These are phyloP conservation scores for Rhopalosiphum nymphaeae DNA, from an alignment of 2,888 invertebrate genomes.

Conservation along the genomic window DNA sequence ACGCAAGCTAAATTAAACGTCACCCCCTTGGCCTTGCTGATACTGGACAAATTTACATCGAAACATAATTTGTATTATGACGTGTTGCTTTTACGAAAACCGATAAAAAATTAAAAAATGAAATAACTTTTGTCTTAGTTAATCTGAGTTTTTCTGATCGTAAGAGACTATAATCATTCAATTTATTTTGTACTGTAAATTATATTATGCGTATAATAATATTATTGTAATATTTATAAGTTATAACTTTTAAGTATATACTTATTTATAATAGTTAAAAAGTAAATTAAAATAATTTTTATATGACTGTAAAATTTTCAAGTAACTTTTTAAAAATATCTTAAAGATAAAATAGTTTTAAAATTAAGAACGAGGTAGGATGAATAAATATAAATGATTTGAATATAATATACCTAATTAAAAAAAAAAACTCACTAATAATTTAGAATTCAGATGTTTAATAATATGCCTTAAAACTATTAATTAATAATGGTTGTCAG, in stretches of 20 bases:
- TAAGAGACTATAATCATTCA: neutral
- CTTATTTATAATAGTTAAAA: neutral
- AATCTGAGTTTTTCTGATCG: neutral
- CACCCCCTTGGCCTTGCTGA: neutral
- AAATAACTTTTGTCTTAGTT: neutral
- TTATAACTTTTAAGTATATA: neutral
- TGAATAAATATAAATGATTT: neutral
- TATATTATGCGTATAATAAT: neutral
- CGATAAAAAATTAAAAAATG: neutral
- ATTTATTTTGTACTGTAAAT: neutral
- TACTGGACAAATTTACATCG: slow-evolving; percentile 58
- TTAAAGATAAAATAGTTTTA: neutral
- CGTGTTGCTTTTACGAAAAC: neutral
- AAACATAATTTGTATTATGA: slow-evolving; percentile 40
- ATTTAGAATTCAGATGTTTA: neutral
- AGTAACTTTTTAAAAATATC: neutral
- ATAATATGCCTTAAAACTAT: neutral
- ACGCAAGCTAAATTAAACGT: slow-evolving; percentile 64
- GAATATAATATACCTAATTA: neutral
- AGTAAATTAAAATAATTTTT: neutral
- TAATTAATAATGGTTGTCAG: neutral
- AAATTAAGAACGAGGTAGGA: neutral
- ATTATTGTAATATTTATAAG: neutral
- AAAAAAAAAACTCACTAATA: neutral
- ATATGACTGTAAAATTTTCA: neutral